Conservation (phyloP, 2,888 invertebrate species). For the Sesamia inferens region DNA sequence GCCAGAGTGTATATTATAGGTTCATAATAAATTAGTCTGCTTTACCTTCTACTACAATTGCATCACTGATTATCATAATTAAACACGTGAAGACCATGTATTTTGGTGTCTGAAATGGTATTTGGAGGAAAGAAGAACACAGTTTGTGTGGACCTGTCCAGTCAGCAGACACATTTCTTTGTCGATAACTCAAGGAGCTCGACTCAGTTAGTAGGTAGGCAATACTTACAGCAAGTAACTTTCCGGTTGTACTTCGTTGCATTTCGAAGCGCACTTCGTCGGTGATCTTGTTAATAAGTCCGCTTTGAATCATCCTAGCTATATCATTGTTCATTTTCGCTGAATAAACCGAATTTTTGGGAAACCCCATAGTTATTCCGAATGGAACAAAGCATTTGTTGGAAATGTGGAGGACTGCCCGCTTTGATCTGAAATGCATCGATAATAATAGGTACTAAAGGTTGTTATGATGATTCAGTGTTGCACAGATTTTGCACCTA, state of each 20-base stretch:
- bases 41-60: no score
- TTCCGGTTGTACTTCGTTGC: slow-evolving; percentile 91
- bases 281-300: slow-evolving; percentile 91
- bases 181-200: neutral
- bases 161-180: neutral
- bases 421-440: slow-evolving; percentile 85
- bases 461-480: neutral
- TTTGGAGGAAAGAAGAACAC: neutral
- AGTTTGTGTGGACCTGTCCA: neutral
- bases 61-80: no score
- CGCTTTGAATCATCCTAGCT: slow-evolving; percentile 91
- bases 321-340: slow-evolving; percentile 91
- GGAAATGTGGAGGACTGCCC: slow-evolving; percentile 92
- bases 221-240: slow-evolving; percentile 90
- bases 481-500: no score
- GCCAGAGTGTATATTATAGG: no score
- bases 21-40: no score
- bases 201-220: neutral
- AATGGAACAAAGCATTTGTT: slow-evolving; percentile 94
- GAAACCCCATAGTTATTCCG: slow-evolving; percentile 91
- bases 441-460: neutral
- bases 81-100: neutral
- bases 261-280: slow-evolving; percentile 93
- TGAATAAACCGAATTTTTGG: slow-evolving; percentile 91
- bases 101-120: neutral